Evolutionary conservation across 2,888 invertebrate species (phyloP), one percentile per base, ranked within the genome.

Genomic region (Aphidius colemani): DNA sequence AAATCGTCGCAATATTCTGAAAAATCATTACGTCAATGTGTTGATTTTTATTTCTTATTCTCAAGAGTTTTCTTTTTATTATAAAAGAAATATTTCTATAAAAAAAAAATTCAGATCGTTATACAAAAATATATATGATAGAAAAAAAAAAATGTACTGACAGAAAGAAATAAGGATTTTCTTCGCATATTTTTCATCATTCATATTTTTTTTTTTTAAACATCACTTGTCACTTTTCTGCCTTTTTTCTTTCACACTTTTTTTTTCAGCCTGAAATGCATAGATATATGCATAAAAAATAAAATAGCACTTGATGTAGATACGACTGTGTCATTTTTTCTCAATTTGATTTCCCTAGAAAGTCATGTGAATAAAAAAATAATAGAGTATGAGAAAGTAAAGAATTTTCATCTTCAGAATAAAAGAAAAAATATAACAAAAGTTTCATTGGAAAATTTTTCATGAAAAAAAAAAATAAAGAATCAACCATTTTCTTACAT

Each of bases 261-360:
- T n/a, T 11, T 48, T 13, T 49, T 7, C 49, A 49, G 3, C 13
- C 11, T 11, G 49, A 49, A 49, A 49, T 49, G n/a, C 49, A 11
- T 7, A 30, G 30, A 18, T 45, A 18, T 51, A 10, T 40, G 40
- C 18, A 18, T 18, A 30, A 8, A 18, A 30, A 30, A 39, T 49
- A 49, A 40, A 40, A 50, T 59, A 44, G 45, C 53, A 48, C 46
- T 39, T 30, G 46, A 18, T 11, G 18, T 44, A 8, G 18, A 45
- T 18, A 18, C 8, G 9, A 18, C 44, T 7, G 18, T 13, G 13
- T 44, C 40, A 48, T 48, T 10, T 49, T 45, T 43, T 51, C 40
- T 53, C 10, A 11, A 13, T 53, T 61, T 53, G 53, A 61, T 61
- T 61, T 46, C 40, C 18, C 53, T 9, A 40, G 46, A 40, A 46